A percentile compares a stretch with the other conserved stretches of the same genome.
phyloP scores from a whole-genome alignment of 1,140 invertebrate genomes.

The Aphelinus atriplicis region DNA sequence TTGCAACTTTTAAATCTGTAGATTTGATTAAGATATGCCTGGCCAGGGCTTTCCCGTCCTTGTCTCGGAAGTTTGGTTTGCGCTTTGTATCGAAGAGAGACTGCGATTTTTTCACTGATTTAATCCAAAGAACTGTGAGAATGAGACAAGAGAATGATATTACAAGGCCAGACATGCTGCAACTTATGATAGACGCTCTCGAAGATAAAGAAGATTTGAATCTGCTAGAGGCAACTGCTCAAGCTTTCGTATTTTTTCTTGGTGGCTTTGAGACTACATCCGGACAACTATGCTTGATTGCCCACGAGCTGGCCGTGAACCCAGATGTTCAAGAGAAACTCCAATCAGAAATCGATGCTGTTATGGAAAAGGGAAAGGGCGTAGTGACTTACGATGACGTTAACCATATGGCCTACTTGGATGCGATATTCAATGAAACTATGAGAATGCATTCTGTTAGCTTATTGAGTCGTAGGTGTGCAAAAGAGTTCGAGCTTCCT shows the following conservation, averaged over 20 bases:
- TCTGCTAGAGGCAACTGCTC: constrained; percentile 58
- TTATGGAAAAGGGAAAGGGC: constrained; percentile 47
- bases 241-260: constrained; percentile 38
- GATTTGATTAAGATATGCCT: constrained; percentile 43
- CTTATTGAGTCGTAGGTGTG: constrained; percentile 64
- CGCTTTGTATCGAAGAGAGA: constrained; percentile 42
- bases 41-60: constrained; percentile 33
- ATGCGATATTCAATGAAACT: constrained; percentile 65
- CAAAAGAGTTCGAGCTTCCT: constrained; percentile 52
- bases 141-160: constrained; percentile 57
- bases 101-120: constrained; percentile 45
- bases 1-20: constrained; percentile 41
- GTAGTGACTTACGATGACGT: constrained; percentile 61
- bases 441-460: constrained; percentile 50
- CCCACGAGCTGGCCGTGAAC: constrained; percentile 69
- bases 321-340: constrained; percentile 71
- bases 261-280: constrained; percentile 70
- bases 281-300: constrained; percentile 63
- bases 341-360: constrained; percentile 68
- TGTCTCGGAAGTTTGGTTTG: constrained; percentile 41
- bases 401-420: constrained; percentile 64
- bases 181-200: constrained; percentile 59
- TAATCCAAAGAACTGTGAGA: constrained; percentile 61
- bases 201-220: constrained; percentile 47
- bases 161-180: constrained; percentile 2